A percentile compares a stretch with the other conserved stretches of the same genome.
These are phyloP conservation scores for Heterotis niloticus DNA, from an alignment of 2,113 vertebrate genomes.

Conservation along the genomic window DNA sequence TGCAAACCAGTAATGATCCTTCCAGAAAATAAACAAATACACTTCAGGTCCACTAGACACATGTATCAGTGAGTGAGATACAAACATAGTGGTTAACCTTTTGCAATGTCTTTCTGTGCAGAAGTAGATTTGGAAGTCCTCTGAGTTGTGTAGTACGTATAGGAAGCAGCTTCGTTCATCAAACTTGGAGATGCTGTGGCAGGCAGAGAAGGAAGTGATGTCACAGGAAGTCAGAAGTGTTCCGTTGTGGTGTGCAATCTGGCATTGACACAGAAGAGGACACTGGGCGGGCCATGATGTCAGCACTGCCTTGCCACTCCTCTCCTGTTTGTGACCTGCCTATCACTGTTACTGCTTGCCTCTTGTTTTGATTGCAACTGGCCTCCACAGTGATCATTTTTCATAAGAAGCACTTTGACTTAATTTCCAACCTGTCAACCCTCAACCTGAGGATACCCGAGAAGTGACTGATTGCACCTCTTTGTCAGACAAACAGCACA, in stretches of 20 bases:
- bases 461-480: too few species aligned
- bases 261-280: background rate
- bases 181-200: conserved; percentile 91
- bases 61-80: background rate
- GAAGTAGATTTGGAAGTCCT: conserved; percentile 98
- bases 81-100: conserved; percentile 60
- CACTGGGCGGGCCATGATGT: background rate
- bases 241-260: background rate
- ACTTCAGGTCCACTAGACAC: background rate
- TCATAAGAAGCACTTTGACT: background rate
- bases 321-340: background rate
- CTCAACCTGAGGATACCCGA: too few species aligned
- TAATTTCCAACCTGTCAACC: background rate
- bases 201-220: conserved; percentile 43
- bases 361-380: background rate
- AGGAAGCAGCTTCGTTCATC: conserved; percentile 95
- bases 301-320: background rate
- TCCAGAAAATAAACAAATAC: background rate
- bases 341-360: background rate
- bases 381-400: background rate
- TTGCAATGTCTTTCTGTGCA: conserved; percentile 96
- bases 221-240: background rate
- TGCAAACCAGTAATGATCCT: background rate
- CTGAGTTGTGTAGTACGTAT: conserved; percentile 91
- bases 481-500: too few species aligned